phyloP scores from a whole-genome alignment of 2,888 invertebrate species.

The Parnassius apollo region DNA sequence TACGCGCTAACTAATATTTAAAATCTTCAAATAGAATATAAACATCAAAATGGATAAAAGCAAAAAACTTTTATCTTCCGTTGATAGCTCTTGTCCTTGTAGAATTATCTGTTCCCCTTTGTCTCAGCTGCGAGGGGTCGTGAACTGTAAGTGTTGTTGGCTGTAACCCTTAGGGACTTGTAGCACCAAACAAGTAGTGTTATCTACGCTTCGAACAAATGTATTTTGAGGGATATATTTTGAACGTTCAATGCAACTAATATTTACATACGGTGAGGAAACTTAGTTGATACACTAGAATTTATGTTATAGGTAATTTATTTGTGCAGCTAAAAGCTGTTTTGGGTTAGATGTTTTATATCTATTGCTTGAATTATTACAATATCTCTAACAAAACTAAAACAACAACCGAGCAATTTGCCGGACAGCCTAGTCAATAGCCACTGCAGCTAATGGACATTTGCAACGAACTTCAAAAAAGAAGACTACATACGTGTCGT shows the following conservation, averaged over 20 bases:
- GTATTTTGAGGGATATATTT: constrained; percentile 12
- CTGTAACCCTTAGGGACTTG: constrained; percentile 8
- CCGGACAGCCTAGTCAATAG: background rate
- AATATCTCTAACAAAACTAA: too few species aligned
- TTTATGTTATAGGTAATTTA: too few species aligned
- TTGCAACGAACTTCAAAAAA: background rate
- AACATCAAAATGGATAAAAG: too few species aligned
- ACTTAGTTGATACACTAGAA: background rate
- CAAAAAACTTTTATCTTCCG: background rate
- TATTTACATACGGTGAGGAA: constrained; percentile 5
- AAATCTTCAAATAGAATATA: too few species aligned
- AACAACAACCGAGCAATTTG: too few species aligned
- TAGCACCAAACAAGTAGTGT: constrained; percentile 15
- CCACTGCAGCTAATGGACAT: background rate
- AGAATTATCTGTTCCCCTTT: constrained; percentile 12
- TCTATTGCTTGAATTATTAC: too few species aligned
- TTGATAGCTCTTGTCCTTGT: constrained; percentile 12
- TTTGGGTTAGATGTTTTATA: too few species aligned
- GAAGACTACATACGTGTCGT: too few species aligned
- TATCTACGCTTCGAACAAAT: constrained; percentile 18
- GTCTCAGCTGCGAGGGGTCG: constrained; percentile 12
- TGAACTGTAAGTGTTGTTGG: constrained; percentile 14
- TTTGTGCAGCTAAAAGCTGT: too few species aligned
- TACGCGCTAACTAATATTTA: too few species aligned
- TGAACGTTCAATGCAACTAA: constrained; percentile 2